Base-by-base conservation (phyloP, 2,113 vertebrate species). In the Sinosuthora webbiana region DNA sequence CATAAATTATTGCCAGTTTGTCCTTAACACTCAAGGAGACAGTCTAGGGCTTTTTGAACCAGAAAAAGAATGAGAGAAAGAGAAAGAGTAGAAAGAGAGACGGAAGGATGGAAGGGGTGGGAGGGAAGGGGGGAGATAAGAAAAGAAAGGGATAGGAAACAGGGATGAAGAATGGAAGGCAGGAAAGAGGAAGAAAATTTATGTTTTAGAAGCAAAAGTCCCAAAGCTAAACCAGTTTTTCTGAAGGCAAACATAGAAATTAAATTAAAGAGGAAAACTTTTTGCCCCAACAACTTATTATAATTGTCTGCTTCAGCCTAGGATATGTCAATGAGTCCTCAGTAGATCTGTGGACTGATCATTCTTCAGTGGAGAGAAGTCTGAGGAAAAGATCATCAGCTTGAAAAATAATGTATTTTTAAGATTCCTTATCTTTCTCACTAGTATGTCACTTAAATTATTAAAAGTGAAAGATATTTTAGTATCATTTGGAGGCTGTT, bases 1-100 rank as follows among this genome's bases (percentile, higher is more conserved):
- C 96, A 98, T 98, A 98, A 98, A 98, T 98, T 97, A 98, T 97
- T 97, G 95, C 97, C 93, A 86, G 97, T 98, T 97, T 97, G 98
- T 98, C 98, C 98, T 97, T 97, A 39, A 94, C 90, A 95, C 75
- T 98, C 97, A 98, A 98, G 98, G 98, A 98, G 97, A 98, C 85
- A 95, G 84, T 95, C 92, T 95, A 97, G 91, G 75, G 90, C 56
- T 97, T 89, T 71, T 53, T 3, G 5, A 92, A 92, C 15, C 53
- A 76, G 55, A 87, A 92, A 81, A 80, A 69, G 83, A 92, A 93
- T 64, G 70, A 93, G 67, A n/a, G 47, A 83, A n/a, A 53, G 24
- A 84, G 30, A 63, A 31, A 31, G 28, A 25, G 21, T 15, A 80
- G 52, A 90, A 27, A 69, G 49, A 80, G 23, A 28, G 20, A 39